Evolutionary conservation across 1,140 invertebrate species (phyloP), one percentile per base, ranked within the genome.

Genomic region (Drosophila kikkawai): DNA sequence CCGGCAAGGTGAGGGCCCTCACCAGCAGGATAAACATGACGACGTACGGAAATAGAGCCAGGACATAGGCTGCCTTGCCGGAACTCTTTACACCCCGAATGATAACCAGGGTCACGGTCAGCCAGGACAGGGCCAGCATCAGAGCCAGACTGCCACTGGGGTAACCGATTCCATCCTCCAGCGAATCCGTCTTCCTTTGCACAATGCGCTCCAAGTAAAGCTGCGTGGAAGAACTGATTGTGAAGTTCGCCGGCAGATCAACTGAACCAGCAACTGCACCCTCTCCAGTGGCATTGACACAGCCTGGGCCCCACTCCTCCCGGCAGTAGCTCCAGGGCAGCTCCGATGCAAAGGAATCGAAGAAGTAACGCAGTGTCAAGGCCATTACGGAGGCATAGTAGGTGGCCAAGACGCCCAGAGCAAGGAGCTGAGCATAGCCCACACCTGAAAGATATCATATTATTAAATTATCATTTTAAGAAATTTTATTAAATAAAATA

Each of bases 1-100:
- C 97, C 1, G 96, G 95, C 63, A 98, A 92, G 2, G 97, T 97
- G 93, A 96, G 75, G 93, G 97, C 83, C 93, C 94, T 82, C 7
- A 97, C 94, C 2, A 98, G 93, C 2, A 98, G 92, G 15, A 96
- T 95, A 1, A 97, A 92, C 91, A 98, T 94, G 7, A 98, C 94
- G 1, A 97, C 93, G 86, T 98, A 98, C 0, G 97, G 97, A 87
- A 98, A 98, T 3, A 97, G 88, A 0, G 97, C 97, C 0, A 97
- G 94, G 88, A 98, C 97, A 86, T 98, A 98, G 0, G 97, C 95
- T 0, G 95, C 96, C 92, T 96, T 97, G 42, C 96, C 96, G 0
- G 96, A 96, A 75, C 95, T 96, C 80, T 96, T 95, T 0, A 98
- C 96, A 32, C 96, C 80, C 79, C 96, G 96, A 19, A 98, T 95